Conservation (phyloP, 2,888 invertebrate species). For the Phyllotreta cruciferae region DNA sequence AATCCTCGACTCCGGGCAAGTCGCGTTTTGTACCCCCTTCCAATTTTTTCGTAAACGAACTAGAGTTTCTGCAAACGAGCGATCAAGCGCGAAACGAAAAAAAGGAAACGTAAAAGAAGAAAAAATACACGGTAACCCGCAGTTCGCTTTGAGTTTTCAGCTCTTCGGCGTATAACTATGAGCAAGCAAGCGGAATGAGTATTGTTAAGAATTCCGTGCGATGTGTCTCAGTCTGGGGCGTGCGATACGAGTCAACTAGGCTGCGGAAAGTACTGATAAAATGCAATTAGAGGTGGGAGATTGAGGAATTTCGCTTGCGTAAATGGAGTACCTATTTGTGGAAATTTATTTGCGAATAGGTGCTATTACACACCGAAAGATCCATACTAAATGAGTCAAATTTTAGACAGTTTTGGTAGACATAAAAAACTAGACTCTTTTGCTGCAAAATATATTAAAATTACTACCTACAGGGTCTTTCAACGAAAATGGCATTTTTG, state of each 20-base stretch:
- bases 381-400: too few relatives aligned
- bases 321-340: slow-evolving; percentile 1
- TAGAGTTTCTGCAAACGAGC: too few relatives aligned
- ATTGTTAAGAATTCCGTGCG: slow-evolving; percentile 32
- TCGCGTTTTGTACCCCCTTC: too few relatives aligned
- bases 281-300: slow-evolving; percentile 18
- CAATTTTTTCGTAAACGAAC: too few relatives aligned
- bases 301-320: not conserved
- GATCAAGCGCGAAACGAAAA: not conserved
- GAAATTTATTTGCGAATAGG: too few relatives aligned
- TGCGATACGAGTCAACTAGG: slow-evolving; percentile 29
- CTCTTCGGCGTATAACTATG: slow-evolving; percentile 10
- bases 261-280: slow-evolving; percentile 13
- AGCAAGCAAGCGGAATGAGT: slow-evolving; percentile 15
- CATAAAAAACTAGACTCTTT: too few relatives aligned
- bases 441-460: too few relatives aligned
- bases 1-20: too few relatives aligned
- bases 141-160: not conserved
- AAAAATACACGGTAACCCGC: slow-evolving; percentile 4
- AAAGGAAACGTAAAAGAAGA: not conserved
- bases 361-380: too few relatives aligned
- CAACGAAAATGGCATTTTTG: too few relatives aligned
- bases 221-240: slow-evolving; percentile 28
- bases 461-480: too few relatives aligned
- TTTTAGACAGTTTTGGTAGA: too few relatives aligned